Evolutionary conservation across 1,140 invertebrate species (phyloP).

Genomic region (Ladona fulva): DNA sequence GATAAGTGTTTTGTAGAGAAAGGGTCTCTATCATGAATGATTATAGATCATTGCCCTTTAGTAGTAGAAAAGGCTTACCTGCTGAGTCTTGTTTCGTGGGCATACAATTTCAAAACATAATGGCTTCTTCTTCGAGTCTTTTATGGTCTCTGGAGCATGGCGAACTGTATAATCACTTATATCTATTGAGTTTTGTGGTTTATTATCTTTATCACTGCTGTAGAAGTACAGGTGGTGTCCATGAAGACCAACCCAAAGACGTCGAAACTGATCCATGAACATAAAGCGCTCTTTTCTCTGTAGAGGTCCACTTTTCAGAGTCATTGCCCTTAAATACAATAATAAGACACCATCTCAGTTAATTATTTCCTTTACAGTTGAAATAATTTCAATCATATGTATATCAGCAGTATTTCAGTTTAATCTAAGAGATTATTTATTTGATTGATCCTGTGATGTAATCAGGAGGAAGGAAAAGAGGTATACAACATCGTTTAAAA

Average conservation of each 20-base stretch:
- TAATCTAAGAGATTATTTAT: too few relatives aligned
- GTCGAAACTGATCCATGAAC: not conserved
- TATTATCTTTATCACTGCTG: not conserved
- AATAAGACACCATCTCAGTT: too few relatives aligned
- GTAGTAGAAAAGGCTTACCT: not conserved
- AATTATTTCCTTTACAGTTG: too few relatives aligned
- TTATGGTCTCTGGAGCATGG: not conserved
- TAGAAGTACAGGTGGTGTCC: not conserved
- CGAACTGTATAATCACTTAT: not conserved
- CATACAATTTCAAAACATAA: not conserved
- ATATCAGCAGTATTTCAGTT: too few relatives aligned
- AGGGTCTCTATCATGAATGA: too few relatives aligned
- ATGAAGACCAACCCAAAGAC: not conserved
- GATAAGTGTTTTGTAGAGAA: too few relatives aligned
- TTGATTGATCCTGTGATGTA: too few relatives aligned
- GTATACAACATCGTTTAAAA: too few relatives aligned
- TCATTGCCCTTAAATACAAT: not conserved
- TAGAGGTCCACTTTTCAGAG: not conserved
- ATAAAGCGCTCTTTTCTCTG: not conserved
- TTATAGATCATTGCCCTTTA: too few relatives aligned
- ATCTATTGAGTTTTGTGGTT: not conserved
- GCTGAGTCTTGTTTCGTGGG: not conserved
- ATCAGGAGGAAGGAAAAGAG: too few relatives aligned
- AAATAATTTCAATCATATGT: too few relatives aligned
- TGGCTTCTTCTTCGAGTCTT: not conserved